A percentile compares a stretch with the other conserved stretches of the same genome.
phyloP scores from a whole-genome alignment of 2,113 vertebrate species.

The Tauraco erythrolophus region DNA sequence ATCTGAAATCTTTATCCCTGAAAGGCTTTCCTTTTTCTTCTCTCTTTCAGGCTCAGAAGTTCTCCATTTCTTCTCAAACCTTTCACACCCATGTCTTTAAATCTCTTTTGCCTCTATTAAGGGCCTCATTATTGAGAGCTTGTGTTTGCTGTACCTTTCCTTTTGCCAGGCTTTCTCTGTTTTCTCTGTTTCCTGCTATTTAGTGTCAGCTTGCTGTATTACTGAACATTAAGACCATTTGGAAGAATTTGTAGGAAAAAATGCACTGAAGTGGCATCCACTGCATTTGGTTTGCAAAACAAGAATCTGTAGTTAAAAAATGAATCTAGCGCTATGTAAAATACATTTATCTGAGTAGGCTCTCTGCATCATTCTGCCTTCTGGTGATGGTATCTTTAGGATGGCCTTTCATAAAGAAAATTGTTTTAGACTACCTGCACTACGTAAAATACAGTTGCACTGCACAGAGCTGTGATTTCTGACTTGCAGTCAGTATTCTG shows the following conservation, averaged over 20 bases:
- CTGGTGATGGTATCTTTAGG: background rate
- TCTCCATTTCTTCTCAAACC: background rate
- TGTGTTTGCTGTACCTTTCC: background rate
- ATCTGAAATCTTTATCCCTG: background rate
- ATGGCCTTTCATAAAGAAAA: background rate
- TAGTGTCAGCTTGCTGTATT: background rate
- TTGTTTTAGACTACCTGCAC: background rate
- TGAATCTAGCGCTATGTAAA: background rate
- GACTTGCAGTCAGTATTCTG: background rate
- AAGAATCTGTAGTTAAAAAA: background rate
- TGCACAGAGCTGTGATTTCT: background rate
- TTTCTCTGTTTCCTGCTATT: background rate
- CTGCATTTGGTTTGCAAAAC: background rate
- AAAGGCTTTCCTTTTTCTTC: background rate
- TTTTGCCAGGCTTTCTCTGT: background rate
- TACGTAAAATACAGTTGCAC: background rate
- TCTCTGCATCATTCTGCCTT: background rate
- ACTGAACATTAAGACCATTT: background rate
- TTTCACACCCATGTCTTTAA: background rate
- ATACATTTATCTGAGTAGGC: background rate
- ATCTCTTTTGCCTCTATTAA: background rate
- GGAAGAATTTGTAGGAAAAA: background rate
- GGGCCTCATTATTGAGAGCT: background rate
- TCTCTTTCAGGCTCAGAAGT: background rate
- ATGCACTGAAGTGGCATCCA: background rate